Evolutionary conservation across 2,797 vertebrate species (phyloP), one percentile per base, ranked within the genome.

Genomic region (Microtus californicus): DNA sequence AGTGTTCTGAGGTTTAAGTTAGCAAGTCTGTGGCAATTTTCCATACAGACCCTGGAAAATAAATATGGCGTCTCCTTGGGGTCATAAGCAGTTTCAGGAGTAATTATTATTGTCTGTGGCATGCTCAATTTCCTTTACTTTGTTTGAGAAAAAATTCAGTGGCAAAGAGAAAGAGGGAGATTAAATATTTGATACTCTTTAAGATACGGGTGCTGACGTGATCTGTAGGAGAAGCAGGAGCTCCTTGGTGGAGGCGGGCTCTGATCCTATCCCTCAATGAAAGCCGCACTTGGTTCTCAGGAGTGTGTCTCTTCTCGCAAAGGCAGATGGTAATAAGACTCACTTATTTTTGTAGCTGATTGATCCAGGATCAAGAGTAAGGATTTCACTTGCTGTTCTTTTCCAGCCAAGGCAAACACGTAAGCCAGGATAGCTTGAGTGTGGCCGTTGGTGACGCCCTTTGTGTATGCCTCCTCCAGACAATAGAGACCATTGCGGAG

Each of bases 361-460:
- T 86, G 54, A 65, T 98, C 95, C 89, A 98, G 63, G 21, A 34
- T 34, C 43, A 27, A 65, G 29, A 98, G 96, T 92, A 98, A 98
- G 87, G 97, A 95, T 13, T 97, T 86, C 0, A 0, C 2, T 82
- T 85, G 96, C 31, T 97, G 0, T 25, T 97, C 91, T 85, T 91
- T 95, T 87, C 97, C 97, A 83, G 99, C 98, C 97, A 99, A 98
- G 81, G 98, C 98, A 94, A 99, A 99, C 94, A 96, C 98, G 2
- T 99, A 99, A 3, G 99, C 98, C 97, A 99, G 92, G 85, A 99
- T 97, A 63, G 99, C 99, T 4, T 98, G 98, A 21, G 97, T 98
- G 79, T 99, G 99, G 80, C 95, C 97, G 96, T 98, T 98, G 65
- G 96, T 97, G 79, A 99, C 96, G 81, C 96, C 54, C 29, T 96